A percentile compares a stretch with the other conserved stretches of the same genome.
Evolutionary conservation across 2,888 invertebrate genomes (phyloP).

Genomic region (Calameuta filiformis): DNA sequence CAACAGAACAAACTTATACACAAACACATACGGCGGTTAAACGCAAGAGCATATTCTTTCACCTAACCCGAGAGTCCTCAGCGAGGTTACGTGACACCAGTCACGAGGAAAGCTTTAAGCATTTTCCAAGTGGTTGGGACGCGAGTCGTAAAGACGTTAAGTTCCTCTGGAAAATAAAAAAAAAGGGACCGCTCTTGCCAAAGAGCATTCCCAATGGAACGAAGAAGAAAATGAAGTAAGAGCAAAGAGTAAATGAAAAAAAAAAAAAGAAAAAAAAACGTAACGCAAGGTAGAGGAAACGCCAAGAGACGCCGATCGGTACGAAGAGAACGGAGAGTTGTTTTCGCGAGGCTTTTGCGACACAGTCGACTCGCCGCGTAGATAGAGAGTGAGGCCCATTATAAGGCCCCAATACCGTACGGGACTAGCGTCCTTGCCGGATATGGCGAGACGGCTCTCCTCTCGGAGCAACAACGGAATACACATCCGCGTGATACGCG

Average conservation of each 20-base stretch:
- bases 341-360: slow-evolving; percentile 16
- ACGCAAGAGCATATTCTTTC: no score
- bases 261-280: not conserved
- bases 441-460: slow-evolving; percentile 54
- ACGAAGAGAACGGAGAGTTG: slow-evolving; percentile 20
- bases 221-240: not conserved
- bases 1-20: no score
- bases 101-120: not conserved
- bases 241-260: not conserved
- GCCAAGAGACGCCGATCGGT: not conserved
- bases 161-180: not conserved
- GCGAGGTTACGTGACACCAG: not conserved
- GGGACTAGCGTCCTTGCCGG: slow-evolving; percentile 52
- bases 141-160: not conserved
- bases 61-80: not conserved
- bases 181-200: not conserved
- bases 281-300: not conserved
- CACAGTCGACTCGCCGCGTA: slow-evolving; percentile 11
- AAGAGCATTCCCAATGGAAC: not conserved
- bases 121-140: not conserved
- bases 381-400: slow-evolving; percentile 39
- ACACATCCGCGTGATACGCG: slow-evolving; percentile 6
- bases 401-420: slow-evolving; percentile 42
- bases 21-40: no score
- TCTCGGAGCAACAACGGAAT: slow-evolving; percentile 18